phyloP scores from a whole-genome alignment of 2,113 vertebrate genomes.

The Gracilinanus agilis region DNA sequence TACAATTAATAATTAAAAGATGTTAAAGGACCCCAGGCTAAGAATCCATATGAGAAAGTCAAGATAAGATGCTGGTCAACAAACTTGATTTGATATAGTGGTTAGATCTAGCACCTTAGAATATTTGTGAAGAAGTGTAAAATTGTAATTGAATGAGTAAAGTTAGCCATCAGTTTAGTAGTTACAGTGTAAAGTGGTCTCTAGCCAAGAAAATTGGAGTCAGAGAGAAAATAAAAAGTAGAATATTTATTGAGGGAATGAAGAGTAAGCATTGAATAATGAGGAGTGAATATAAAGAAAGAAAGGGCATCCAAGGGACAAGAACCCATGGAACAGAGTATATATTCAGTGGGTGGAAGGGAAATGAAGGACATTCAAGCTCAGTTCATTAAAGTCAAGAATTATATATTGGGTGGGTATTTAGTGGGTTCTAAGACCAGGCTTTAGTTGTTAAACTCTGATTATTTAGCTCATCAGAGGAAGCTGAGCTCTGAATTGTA shows the following conservation, averaged over 20 bases:
- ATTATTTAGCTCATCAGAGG: no score
- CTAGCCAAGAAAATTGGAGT: background rate
- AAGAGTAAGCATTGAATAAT: background rate
- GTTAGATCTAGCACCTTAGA: background rate
- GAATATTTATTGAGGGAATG: background rate
- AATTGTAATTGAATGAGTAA: background rate
- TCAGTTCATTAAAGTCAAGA: background rate
- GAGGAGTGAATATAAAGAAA: background rate
- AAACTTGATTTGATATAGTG: background rate
- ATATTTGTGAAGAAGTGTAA: background rate
- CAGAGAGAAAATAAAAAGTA: background rate
- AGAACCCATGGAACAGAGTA: background rate
- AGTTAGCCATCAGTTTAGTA: background rate
- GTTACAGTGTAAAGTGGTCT: background rate
- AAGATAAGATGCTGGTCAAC: background rate
- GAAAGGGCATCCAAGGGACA: background rate
- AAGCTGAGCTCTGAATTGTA: background rate
- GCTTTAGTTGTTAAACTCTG: background rate
- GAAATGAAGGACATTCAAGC: background rate
- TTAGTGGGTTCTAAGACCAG: background rate
- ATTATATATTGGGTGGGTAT: background rate
- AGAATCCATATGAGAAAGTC: background rate
- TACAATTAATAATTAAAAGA: background rate
- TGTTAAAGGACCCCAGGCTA: background rate
- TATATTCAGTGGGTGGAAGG: background rate